These are phyloP conservation scores for Nasonia giraulti DNA, from an alignment of 1,140 invertebrate species.

Conservation along the genomic window DNA sequence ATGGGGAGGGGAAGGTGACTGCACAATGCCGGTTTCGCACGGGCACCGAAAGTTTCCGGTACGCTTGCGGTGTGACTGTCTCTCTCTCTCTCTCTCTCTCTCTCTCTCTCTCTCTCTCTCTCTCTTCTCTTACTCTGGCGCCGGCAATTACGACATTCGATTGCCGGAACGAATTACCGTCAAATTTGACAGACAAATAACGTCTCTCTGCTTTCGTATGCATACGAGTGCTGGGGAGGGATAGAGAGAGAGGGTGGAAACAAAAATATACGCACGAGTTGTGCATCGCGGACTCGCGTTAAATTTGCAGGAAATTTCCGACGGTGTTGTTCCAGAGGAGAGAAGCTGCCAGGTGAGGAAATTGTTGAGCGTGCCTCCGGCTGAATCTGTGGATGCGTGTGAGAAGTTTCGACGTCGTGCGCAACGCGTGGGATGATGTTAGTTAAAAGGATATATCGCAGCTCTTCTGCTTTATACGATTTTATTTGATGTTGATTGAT, in stretches of 20 bases:
- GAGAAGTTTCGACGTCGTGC: not conserved
- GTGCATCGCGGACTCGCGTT: not conserved
- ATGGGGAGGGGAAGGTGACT: not conserved
- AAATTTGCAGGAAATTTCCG: not conserved
- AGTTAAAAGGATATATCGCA: not conserved
- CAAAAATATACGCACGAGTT: not conserved
- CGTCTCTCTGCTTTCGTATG: conserved; percentile 11
- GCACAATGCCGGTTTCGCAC: not conserved
- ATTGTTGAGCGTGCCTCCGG: not conserved
- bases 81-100: not conserved
- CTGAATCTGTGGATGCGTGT: not conserved
- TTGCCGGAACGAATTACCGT: conserved; percentile 15
- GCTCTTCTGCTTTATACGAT: not conserved
- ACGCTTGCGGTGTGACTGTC: not conserved
- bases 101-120: not conserved
- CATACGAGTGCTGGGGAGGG: not conserved
- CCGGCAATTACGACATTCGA: conserved; percentile 11
- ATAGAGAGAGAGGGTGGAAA: not conserved
- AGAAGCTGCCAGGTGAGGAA: not conserved
- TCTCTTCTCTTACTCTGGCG: not conserved
- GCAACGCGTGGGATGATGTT: not conserved
- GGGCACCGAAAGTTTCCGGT: not conserved
- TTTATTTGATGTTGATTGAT: no score
- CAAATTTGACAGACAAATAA: conserved; percentile 22
- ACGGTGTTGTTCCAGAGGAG: not conserved